These are phyloP conservation scores for Vesta saturnalis DNA, from an alignment of 2,888 invertebrate species.

Conservation along the genomic window DNA sequence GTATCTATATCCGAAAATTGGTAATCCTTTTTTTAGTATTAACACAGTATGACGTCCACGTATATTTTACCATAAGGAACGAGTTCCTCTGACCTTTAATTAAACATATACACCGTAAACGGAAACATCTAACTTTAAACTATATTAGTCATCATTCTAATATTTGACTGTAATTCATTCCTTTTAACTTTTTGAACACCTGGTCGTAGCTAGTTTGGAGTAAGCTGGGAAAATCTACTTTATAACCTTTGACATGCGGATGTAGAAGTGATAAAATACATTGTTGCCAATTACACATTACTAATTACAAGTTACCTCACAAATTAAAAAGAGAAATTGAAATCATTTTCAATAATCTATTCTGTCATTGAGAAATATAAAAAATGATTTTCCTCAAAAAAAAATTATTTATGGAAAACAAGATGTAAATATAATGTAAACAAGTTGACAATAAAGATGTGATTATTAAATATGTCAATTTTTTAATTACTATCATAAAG, in stretches of 20 bases:
- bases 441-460: too few species aligned
- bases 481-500: not conserved
- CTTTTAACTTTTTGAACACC: not conserved
- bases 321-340: not conserved
- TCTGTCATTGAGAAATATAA: too few species aligned
- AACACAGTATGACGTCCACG: not conserved
- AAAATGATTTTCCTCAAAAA: too few species aligned
- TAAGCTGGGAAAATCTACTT: too few species aligned
- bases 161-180: not conserved
- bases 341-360: not conserved
- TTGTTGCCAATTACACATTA: not conserved
- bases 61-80: not conserved
- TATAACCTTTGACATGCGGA: slow-evolving; percentile 1
- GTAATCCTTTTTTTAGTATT: not conserved
- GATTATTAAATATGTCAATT: not conserved
- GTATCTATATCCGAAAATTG: too few species aligned
- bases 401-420: not conserved
- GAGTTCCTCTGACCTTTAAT: not conserved
- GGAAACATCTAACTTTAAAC: not conserved
- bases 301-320: not conserved
- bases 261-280: not conserved
- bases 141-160: not conserved
- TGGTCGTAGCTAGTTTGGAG: too few species aligned
- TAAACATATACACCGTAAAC: not conserved
- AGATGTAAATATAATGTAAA: too few species aligned